phyloP scores from a whole-genome alignment of 2,113 vertebrate genomes.

The Pan troglodytes region NHGRI_mPanTro3-v2.1_pri NC_086015.1:42952501-42953000 shows the following conservation, averaged over 20 bases:
- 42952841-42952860: neutral
- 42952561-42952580: neutral
- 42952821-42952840: neutral
- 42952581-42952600: neutral
- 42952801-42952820: neutral
- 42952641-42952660: neutral
- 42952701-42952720: neutral
- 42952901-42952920: neutral
- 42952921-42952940: neutral
- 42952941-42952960: neutral
- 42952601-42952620: neutral
- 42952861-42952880: neutral
- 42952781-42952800: neutral
- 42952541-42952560: neutral
- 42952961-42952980: neutral
- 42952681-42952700: neutral
- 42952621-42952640: neutral
- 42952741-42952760: neutral
- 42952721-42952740: neutral
- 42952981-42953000: neutral
- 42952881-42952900: neutral
- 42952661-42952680: neutral
- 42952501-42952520: neutral
- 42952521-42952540: neutral
- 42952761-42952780: neutral